Percentiles rank a stretch among this genome's conserved stretches.
These are phyloP conservation scores for Nomada ferruginata DNA, from an alignment of 2,888 invertebrate species.

Conservation along the genomic window DNA sequence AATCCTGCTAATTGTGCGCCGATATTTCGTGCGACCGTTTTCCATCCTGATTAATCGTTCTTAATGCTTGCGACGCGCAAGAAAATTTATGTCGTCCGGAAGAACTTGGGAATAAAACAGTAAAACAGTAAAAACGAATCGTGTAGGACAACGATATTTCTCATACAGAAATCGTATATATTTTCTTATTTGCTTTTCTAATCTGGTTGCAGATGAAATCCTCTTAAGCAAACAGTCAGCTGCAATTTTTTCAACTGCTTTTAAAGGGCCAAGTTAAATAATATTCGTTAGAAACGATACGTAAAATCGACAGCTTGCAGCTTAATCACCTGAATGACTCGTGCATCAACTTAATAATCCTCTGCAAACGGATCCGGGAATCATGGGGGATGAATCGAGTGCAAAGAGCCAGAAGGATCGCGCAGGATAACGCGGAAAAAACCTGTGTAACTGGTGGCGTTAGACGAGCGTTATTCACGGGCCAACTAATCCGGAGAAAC, in stretches of 20 bases:
- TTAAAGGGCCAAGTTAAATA: too few relatives aligned
- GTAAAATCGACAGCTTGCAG: neutral
- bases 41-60: conserved; percentile 42
- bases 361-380: conserved; percentile 7
- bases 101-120: neutral
- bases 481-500: conserved; percentile 76
- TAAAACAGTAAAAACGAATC: neutral
- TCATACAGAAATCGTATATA: too few relatives aligned
- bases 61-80: neutral
- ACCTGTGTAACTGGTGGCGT: conserved; percentile 50
- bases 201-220: too few relatives aligned
- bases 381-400: conserved; percentile 21
- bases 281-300: too few relatives aligned
- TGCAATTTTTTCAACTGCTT: too few relatives aligned
- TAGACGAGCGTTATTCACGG: conserved; percentile 60
- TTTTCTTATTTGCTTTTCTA: too few relatives aligned
- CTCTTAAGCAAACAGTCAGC: too few relatives aligned
- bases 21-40: conserved; percentile 14
- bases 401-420: neutral
- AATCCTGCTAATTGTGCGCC: conserved; percentile 55
- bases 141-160: too few relatives aligned
- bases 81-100: conserved; percentile 2
- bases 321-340: conserved; percentile 11
- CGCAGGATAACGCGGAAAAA: neutral
- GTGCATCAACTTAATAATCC: conserved; percentile 20